These are phyloP conservation scores for Crotalus tigris DNA, from an alignment of 2,113 vertebrate genomes.

Conservation along the genomic window DNA sequence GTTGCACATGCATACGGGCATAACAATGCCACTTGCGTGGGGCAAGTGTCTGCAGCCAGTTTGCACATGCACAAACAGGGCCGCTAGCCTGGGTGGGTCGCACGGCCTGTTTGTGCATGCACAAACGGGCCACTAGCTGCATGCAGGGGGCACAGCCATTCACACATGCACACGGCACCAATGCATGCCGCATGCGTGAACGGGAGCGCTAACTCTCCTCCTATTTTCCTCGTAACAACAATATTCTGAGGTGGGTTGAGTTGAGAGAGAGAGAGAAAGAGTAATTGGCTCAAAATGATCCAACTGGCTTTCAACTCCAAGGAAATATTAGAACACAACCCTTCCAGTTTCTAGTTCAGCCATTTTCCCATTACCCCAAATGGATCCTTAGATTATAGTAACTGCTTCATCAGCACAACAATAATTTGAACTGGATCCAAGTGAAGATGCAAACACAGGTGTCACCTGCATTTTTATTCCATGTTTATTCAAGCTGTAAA, in stretches of 20 bases:
- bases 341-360: not conserved
- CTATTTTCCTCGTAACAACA: not conserved
- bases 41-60: no score
- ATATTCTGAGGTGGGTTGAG: not conserved
- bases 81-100: no score
- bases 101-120: no score
- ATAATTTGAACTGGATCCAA: not conserved
- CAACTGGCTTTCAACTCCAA: not conserved
- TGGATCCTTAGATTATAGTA: not conserved
- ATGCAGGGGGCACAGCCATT: no score
- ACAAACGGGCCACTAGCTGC: no score
- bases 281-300: no score
- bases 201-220: not conserved
- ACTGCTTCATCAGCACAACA: not conserved
- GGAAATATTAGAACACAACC: not conserved
- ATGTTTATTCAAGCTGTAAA: not conserved
- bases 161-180: no score
- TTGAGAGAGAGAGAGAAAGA: no score
- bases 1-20: fast-evolving
- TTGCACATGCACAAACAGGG: no score
- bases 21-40: no score
- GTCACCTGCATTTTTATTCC: not conserved
- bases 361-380: not conserved
- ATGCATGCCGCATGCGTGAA: no score
- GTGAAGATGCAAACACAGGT: not conserved